Conservation (phyloP, 1,140 invertebrate species). For the Papilio aristodemus region DNA sequence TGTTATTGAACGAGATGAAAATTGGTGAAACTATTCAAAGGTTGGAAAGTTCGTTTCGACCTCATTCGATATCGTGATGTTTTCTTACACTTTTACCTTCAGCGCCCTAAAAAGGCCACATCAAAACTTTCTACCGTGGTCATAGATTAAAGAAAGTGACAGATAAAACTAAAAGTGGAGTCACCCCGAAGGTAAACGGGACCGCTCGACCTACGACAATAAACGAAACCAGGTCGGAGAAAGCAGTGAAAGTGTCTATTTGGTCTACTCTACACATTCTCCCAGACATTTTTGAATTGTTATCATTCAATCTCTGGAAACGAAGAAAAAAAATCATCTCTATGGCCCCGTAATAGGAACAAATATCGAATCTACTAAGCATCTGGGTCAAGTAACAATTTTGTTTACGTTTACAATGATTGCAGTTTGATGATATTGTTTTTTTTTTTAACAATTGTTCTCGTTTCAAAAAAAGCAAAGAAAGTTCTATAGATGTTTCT, state of each 20-base stretch:
- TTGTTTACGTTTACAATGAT: conserved; percentile 38
- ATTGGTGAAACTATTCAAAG: conserved; percentile 26
- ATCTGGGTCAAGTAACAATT: conserved; percentile 47
- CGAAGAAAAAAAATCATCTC: conserved; percentile 29
- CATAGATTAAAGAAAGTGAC: conserved; percentile 72
- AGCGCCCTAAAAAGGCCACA: conserved; percentile 45
- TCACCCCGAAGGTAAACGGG: conserved; percentile 61
- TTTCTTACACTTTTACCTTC: conserved; percentile 52
- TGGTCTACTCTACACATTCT: conserved; percentile 67
- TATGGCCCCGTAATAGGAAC: conserved; percentile 31
- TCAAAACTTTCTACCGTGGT: conserved; percentile 63
- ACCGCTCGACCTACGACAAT: conserved; percentile 61
- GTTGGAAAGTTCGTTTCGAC: conserved; percentile 40
- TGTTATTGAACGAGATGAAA: conserved; percentile 9
- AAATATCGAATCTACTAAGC: conserved; percentile 37
- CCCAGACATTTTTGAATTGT: conserved; percentile 33
- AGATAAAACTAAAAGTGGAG: conserved; percentile 70
- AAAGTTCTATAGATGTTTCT: conserved; percentile 7
- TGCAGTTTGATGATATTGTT: conserved; percentile 49
- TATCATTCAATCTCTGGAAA: conserved; percentile 16
- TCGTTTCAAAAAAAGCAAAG: background rate
- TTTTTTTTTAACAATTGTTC: conserved; percentile 38
- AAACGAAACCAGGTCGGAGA: conserved; percentile 63
- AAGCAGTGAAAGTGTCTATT: conserved; percentile 68
- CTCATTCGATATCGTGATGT: conserved; percentile 41